A percentile compares a stretch with the other conserved stretches of the same genome.
phyloP scores from a whole-genome alignment of 2,797 vertebrate species.

The Channallabes apus region DNA sequence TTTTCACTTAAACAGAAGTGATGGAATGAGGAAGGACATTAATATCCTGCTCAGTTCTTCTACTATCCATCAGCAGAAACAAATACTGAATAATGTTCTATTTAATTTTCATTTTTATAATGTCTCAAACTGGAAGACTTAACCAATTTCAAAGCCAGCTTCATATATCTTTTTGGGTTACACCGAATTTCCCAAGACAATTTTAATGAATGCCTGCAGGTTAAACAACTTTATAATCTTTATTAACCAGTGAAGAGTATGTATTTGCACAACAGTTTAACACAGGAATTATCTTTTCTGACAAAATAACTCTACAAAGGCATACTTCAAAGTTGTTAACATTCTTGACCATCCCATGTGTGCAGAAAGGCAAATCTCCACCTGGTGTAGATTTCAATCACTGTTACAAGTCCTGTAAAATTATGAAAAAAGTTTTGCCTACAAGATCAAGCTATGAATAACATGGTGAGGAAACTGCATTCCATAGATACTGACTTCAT shows the following conservation, averaged over 20 bases:
- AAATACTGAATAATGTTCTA: neutral
- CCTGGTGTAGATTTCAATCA: neutral
- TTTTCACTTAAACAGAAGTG: slow-evolving; percentile 20
- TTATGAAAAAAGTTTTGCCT: neutral
- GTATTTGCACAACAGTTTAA: neutral
- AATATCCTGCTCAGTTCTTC: neutral
- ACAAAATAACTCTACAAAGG: neutral
- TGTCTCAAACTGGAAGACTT: neutral
- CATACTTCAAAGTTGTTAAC: neutral
- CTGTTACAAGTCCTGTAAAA: slow-evolving; percentile 8
- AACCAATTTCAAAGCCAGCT: neutral
- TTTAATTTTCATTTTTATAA: neutral
- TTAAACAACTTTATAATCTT: neutral
- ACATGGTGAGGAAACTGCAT: neutral
- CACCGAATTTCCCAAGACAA: neutral
- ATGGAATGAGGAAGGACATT: neutral
- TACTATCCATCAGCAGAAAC: neutral
- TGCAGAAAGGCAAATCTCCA: neutral
- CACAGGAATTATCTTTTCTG: neutral
- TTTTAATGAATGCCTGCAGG: neutral
- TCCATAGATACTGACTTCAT: neutral
- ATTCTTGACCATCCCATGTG: neutral
- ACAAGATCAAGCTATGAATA: neutral
- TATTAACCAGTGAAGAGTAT: neutral
- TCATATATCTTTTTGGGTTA: neutral